Base-by-base conservation (phyloP, 2,797 vertebrate species). In the Poeciliopsis gracilis region DNA sequence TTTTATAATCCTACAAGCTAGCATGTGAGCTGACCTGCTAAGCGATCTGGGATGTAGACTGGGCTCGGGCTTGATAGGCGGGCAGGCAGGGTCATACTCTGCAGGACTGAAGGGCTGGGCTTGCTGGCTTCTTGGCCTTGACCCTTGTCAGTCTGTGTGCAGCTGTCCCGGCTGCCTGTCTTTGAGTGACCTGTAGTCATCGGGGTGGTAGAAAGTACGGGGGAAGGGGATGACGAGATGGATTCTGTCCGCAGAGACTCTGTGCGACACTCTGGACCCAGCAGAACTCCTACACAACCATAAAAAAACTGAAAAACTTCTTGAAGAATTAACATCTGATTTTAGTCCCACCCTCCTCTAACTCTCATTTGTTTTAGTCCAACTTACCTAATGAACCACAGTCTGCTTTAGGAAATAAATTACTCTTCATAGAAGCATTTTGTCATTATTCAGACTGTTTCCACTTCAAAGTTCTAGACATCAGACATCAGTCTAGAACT, bases 101-200 rank as follows among this genome's bases (percentile, higher is more conserved):
- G 95, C 38, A 96, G 89, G 33, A 89, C 95, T 0, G 94, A 92
- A 3, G 92, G 94, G 86, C 92, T 93, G 83, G 96, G 82, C 73
- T 98, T 99, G 91, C 91, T 96, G 30, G 90, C 90, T 43, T 98
- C 97, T 0, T 92, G 95, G 45, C 94, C 94, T 77, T 96, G 95
- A 59, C 96, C 96, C 82, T 97, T 94, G 66, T 99, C 98, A 0
- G 98, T 99, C 92, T 99, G 98, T 0, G 98, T 99, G 94, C 96
- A 98, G 94, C 98, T 99, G 93, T 99, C 98, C 66, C 97, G 95
- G 94, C 98, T 99, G 91, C 98, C 97, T 0, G 97, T 98, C 93
- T 99, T 99, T 0, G 97, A 98, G 93, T 99, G 98, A 25, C 96
- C 95, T 0, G 97, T 94, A 0, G 96, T 95, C 92, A 97, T 89